Conservation (phyloP, 2,797 vertebrate genomes). For the Ficedula albicollis region DNA sequence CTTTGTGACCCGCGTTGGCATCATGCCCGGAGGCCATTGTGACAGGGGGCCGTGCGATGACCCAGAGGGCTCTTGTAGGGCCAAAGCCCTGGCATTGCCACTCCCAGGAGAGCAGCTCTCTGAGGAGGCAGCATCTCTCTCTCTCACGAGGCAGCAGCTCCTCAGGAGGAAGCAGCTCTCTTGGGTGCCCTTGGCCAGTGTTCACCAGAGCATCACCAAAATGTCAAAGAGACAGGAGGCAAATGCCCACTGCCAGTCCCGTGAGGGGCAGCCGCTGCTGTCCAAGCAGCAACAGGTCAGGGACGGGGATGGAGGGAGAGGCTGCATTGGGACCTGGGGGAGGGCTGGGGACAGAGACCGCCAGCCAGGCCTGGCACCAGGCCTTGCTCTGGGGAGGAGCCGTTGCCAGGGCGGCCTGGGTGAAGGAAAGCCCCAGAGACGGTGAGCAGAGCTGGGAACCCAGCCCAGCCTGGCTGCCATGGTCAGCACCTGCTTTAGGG, state of each 20-base stretch:
- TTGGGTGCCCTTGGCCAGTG: not conserved
- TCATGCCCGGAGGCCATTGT: not conserved
- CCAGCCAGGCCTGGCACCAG: not conserved
- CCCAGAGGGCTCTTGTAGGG: fast-evolving
- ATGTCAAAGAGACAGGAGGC: fast-evolving
- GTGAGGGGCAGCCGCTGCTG: fast-evolving
- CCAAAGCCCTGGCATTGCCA: fast-evolving
- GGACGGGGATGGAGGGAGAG: not conserved
- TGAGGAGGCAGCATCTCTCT: not conserved
- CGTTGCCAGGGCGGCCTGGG: fast-evolving
- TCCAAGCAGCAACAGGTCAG: not conserved
- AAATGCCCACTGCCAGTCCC: fast-evolving
- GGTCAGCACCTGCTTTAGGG: not conserved
- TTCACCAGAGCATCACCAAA: fast-evolving
- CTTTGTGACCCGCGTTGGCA: fast-evolving
- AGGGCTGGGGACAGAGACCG: not conserved
- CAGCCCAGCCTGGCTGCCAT: not conserved
- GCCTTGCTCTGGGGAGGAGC: not conserved
- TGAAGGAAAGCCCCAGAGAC: too few relatives aligned
- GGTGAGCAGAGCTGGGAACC: fast-evolving
- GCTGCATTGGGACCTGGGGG: too few relatives aligned
- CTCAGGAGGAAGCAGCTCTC: not conserved
- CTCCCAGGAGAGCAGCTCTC: not conserved
- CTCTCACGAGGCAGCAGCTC: not conserved
- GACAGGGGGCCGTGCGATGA: fast-evolving